These are phyloP conservation scores for Bufo gargarizans DNA, from an alignment of 2,113 vertebrate species.

Conservation along the genomic window DNA sequence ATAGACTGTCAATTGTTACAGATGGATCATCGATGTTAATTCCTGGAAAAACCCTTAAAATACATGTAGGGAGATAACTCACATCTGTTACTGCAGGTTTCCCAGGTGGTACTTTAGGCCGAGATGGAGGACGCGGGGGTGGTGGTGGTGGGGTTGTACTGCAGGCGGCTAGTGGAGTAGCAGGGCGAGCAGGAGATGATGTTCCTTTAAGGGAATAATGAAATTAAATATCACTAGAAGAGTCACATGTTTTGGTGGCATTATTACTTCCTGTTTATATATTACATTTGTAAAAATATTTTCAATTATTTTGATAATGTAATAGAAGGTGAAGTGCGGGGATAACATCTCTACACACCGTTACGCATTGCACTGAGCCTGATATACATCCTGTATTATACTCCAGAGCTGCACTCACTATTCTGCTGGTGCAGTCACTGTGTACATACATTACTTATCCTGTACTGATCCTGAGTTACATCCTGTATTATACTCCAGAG, in stretches of 20 bases:
- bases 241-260: not conserved
- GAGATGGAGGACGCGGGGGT: conserved; percentile 86
- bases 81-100: conserved; percentile 85
- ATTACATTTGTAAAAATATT: not conserved
- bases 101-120: conserved; percentile 91
- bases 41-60: not conserved
- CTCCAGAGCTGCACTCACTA: no score
- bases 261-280: not conserved
- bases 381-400: no score
- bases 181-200: conserved; percentile 87
- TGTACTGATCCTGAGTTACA: no score
- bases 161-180: conserved; percentile 82
- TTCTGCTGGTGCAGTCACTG: no score
- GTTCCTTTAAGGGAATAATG: conserved; percentile 74
- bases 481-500: no score
- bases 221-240: not conserved
- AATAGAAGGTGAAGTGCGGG: no score
- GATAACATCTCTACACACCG: no score
- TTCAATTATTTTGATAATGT: not conserved
- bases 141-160: conserved; percentile 86
- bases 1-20: not conserved
- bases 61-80: conserved; percentile 62
- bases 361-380: no score
- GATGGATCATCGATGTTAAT: not conserved
- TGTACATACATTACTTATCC: no score